These are phyloP conservation scores for Aethina tumida DNA, from an alignment of 1,140 invertebrate species.

Conservation along the genomic window DNA sequence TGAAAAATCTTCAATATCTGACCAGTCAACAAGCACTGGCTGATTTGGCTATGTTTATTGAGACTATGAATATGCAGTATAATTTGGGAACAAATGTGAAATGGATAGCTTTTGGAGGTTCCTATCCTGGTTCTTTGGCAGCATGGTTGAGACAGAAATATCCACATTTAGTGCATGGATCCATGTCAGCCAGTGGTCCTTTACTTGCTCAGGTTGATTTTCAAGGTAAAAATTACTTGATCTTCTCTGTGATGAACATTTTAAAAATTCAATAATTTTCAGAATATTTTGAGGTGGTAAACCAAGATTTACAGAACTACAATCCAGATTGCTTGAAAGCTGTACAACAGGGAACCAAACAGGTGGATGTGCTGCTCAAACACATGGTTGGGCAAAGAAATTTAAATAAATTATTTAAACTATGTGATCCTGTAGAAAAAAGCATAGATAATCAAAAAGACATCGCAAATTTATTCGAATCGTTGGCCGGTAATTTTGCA, in stretches of 20 bases:
- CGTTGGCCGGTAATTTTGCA: slow-evolving; percentile 73
- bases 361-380: slow-evolving; percentile 53
- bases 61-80: slow-evolving; percentile 52
- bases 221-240: slow-evolving; percentile 42
- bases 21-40: slow-evolving; percentile 80
- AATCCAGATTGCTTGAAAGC: slow-evolving; percentile 50
- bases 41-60: slow-evolving; percentile 76
- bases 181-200: slow-evolving; percentile 83
- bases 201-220: slow-evolving; percentile 78
- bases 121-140: slow-evolving; percentile 82
- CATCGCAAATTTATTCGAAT: slow-evolving; percentile 69
- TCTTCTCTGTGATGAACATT: not conserved
- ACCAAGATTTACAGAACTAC: slow-evolving; percentile 52
- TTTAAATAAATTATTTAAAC: slow-evolving; percentile 57
- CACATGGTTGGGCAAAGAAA: slow-evolving; percentile 48
- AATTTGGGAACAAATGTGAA: slow-evolving; percentile 54
- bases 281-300: slow-evolving; percentile 71
- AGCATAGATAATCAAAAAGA: slow-evolving; percentile 53
- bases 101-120: slow-evolving; percentile 89
- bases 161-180: slow-evolving; percentile 74
- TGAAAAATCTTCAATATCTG: slow-evolving; percentile 68
- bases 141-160: slow-evolving; percentile 87
- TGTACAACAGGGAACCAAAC: slow-evolving; percentile 51
- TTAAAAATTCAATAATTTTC: slow-evolving; percentile 26
- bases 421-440: slow-evolving; percentile 69